phyloP scores from a whole-genome alignment of 2,797 vertebrate species.

The Macrochelys suwanniensis region DNA sequence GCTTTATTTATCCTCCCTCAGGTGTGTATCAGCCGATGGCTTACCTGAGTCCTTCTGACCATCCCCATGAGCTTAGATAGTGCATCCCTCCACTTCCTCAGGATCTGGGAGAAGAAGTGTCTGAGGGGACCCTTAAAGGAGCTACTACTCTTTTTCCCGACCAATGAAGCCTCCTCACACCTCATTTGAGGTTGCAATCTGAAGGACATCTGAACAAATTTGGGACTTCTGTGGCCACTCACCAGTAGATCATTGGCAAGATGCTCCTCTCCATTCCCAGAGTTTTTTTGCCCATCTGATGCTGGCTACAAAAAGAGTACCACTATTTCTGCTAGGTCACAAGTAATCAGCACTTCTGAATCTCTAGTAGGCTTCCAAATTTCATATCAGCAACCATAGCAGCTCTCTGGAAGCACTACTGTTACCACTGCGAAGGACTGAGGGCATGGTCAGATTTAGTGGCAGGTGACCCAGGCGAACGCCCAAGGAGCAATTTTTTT shows the following conservation, averaged over 20 bases:
- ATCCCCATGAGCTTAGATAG: no score
- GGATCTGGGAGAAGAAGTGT: no score
- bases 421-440: not conserved
- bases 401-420: not conserved
- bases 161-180: no score
- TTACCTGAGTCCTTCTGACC: no score
- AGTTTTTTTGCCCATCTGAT: not conserved
- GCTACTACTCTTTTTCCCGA: no score
- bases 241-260: accelerated
- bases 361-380: not conserved
- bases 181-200: no score
- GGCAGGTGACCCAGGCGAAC: no score
- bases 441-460: not conserved
- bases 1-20: no score
- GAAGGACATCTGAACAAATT: not conserved
- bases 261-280: not conserved
- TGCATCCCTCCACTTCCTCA: no score
- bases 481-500: no score
- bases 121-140: no score
- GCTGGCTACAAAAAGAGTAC: not conserved
- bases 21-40: no score
- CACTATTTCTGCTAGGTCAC: not conserved
- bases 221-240: slow-evolving; percentile 9
- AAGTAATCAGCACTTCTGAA: not conserved
- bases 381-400: not conserved